Conservation (phyloP, 2,113 vertebrate species). For the Anguilla japonica region DNA sequence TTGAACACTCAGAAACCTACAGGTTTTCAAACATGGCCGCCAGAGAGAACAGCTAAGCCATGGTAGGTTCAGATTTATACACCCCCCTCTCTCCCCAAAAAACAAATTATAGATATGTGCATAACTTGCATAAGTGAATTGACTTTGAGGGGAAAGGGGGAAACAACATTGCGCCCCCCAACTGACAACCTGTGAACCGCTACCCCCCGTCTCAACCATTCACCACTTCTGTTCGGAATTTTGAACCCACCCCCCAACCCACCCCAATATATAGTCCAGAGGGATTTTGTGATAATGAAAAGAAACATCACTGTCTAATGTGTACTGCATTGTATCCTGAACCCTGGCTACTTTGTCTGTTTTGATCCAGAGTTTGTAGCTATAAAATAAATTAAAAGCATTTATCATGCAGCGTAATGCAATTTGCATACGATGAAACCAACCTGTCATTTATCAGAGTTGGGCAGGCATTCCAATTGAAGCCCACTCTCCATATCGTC, state of each 20-base stretch:
- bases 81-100: too few species aligned
- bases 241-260: too few species aligned
- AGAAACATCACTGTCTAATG: not conserved
- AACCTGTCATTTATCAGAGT: slow-evolving; percentile 20
- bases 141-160: too few species aligned
- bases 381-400: slow-evolving; percentile 30
- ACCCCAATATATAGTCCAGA: not conserved
- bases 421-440: slow-evolving; percentile 21
- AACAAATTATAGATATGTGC: too few species aligned
- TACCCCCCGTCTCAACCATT: too few species aligned
- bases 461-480: slow-evolving; percentile 16
- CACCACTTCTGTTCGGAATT: too few species aligned
- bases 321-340: not conserved
- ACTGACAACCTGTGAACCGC: too few species aligned
- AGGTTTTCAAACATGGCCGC: not conserved
- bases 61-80: too few species aligned
- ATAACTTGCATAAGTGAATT: too few species aligned
- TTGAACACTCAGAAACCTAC: not conserved
- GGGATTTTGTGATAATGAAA: slow-evolving; percentile 12
- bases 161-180: too few species aligned
- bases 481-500: not conserved
- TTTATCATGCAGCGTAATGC: slow-evolving; percentile 29
- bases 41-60: too few species aligned
- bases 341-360: not conserved
- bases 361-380: not conserved